Evolutionary conservation across 2,113 vertebrate genomes (phyloP).

Genomic region (Chionis minor): DNA sequence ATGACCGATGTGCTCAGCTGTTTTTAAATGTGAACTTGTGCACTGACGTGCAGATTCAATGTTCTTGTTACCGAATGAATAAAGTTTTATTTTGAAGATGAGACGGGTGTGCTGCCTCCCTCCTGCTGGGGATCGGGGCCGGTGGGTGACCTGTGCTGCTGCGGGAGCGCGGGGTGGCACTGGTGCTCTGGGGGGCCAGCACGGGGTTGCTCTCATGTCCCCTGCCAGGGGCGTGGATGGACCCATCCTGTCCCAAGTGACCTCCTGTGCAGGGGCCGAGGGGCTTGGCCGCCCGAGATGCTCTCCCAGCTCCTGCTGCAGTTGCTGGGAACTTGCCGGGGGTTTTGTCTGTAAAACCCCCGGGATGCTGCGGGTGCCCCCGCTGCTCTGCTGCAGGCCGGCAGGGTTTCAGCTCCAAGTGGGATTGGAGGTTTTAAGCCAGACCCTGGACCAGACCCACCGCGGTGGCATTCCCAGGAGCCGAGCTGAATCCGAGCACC

Average conservation of each 20-base stretch:
- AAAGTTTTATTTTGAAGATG: conserved; percentile 85
- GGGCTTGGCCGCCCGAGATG: background rate
- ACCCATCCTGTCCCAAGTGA: background rate
- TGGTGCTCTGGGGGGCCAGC: background rate
- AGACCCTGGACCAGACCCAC: background rate
- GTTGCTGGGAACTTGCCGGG: rapidly evolving
- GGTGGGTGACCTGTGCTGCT: background rate
- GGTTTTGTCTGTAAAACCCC: rapidly evolving
- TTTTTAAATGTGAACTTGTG: conserved; percentile 85
- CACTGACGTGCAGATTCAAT: conserved; percentile 77
- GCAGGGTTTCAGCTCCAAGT: background rate
- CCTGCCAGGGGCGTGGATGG: too few relatives aligned
- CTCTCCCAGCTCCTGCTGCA: background rate
- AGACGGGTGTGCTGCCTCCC: background rate
- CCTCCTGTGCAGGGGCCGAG: rapidly evolving
- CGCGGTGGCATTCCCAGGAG: background rate
- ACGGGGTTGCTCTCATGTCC: rapidly evolving
- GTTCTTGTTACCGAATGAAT: conserved; percentile 83
- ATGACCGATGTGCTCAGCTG: conserved; percentile 76
- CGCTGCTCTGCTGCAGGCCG: background rate
- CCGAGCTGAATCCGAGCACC: background rate
- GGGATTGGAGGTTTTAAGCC: background rate
- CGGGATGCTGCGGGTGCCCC: rapidly evolving
- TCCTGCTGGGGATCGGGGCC: background rate
- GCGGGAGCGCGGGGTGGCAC: rapidly evolving